phyloP scores from a whole-genome alignment of 2,797 vertebrate genomes.

The Urophycis tenuis region DNA sequence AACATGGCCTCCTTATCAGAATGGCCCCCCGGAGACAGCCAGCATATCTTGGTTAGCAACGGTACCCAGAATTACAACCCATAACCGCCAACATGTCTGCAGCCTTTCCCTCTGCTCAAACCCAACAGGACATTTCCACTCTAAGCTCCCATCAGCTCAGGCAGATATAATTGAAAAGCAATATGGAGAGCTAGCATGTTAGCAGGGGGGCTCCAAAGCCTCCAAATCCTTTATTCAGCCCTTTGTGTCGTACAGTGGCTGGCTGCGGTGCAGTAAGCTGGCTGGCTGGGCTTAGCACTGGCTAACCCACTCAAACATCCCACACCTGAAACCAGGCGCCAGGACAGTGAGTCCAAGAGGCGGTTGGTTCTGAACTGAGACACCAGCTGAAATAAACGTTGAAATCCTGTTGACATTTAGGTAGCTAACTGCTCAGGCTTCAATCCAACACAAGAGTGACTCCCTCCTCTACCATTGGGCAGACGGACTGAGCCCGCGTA shows the following conservation, averaged over 20 bases:
- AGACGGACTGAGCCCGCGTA: not conserved
- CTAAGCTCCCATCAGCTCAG: not conserved
- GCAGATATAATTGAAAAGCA: constrained; percentile 11
- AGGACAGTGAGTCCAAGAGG: not conserved
- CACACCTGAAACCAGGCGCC: constrained; percentile 16
- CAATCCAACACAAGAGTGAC: not conserved
- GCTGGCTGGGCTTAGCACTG: constrained; percentile 41
- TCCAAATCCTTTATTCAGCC: constrained; percentile 48
- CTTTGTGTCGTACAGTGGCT: constrained; percentile 51
- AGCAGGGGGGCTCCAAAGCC: constrained; percentile 26
- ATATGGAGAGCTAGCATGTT: constrained; percentile 2
- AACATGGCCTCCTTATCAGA: not conserved
- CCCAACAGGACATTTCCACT: not conserved
- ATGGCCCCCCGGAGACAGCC: not conserved
- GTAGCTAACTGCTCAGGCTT: not conserved
- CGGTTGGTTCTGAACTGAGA: not conserved
- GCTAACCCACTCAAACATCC: constrained; percentile 47
- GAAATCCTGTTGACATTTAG: not conserved
- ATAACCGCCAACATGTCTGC: not conserved
- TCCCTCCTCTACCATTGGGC: not conserved
- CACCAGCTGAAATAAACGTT: not conserved
- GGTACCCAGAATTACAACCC: not conserved
- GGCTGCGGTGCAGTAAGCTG: constrained; percentile 53
- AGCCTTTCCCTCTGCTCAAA: not conserved
- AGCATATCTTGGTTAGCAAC: not conserved